A percentile compares a stretch with the other conserved stretches of the same genome.
These are phyloP conservation scores for Halichoerus grypus DNA, from an alignment of 2,113 vertebrate genomes.

Conservation along the genomic window DNA sequence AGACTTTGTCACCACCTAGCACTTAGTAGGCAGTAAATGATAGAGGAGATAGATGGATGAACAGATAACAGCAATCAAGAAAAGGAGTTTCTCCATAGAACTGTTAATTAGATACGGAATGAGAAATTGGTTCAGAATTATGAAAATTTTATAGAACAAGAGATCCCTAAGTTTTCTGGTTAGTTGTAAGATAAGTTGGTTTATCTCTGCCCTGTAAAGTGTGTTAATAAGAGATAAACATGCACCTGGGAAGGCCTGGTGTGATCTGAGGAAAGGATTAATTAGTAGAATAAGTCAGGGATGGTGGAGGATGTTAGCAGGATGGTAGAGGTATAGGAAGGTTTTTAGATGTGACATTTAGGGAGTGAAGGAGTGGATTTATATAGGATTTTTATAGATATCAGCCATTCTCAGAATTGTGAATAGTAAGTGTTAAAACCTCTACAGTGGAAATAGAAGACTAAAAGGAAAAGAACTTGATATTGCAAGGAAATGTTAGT, in stretches of 20 bases:
- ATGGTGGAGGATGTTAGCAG: background rate
- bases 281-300: constrained; percentile 16
- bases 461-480: background rate
- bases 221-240: background rate
- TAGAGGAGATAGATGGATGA: background rate
- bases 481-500: constrained; percentile 15
- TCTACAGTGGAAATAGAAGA: background rate
- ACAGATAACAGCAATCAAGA: background rate
- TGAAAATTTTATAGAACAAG: background rate
- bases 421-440: background rate
- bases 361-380: background rate
- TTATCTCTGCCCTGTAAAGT: background rate
- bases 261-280: background rate
- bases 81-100: background rate
- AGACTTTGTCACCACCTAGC: background rate
- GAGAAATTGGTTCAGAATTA: constrained; percentile 27
- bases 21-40: background rate
- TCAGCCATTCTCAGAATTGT: background rate
- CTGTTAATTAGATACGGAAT: background rate
- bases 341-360: background rate
- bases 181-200: background rate
- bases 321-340: background rate
- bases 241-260: background rate
- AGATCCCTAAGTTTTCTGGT: background rate
- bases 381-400: background rate